Conservation (phyloP, 1,140 invertebrate species). For the Brachionus angularis region DNA sequence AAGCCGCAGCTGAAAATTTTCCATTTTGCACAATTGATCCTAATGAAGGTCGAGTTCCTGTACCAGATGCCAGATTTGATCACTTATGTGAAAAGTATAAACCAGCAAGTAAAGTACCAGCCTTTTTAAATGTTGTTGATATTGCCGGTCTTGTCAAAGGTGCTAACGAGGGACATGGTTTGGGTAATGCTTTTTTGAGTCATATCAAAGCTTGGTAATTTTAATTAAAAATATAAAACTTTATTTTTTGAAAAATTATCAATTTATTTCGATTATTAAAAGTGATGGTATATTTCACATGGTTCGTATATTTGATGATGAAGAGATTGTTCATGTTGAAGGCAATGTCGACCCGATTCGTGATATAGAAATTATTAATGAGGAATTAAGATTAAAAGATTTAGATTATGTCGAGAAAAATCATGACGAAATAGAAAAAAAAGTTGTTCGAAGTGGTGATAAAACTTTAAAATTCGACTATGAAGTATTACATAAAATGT, state of each 20-base stretch:
- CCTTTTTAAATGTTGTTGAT: conserved; percentile 86
- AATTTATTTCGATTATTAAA: neutral
- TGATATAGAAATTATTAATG: conserved; percentile 91
- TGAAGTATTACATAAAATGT: conserved; percentile 33
- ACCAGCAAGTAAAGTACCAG: conserved; percentile 91
- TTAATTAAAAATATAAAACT: neutral
- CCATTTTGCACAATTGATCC: conserved; percentile 99
- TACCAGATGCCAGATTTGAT: conserved; percentile 89
- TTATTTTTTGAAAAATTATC: neutral
- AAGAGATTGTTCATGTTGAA: conserved; percentile 95
- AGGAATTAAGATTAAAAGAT: conserved; percentile 67
- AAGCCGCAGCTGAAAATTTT: conserved; percentile 93
- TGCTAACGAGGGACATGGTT: conserved; percentile 91
- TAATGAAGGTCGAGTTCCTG: conserved; percentile 98
- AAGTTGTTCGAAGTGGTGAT: conserved; percentile 80
- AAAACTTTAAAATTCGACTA: conserved; percentile 86
- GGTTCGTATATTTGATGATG: conserved; percentile 78
- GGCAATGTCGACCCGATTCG: conserved; percentile 94
- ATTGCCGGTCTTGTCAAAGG: conserved; percentile 98
- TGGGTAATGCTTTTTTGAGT: conserved; percentile 96
- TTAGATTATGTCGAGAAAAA: conserved; percentile 15
- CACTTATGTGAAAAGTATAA: conserved; percentile 89
- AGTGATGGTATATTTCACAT: conserved; percentile 94
- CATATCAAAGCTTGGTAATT: conserved; percentile 84
- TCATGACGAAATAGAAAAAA: conserved; percentile 80